Base-by-base conservation (phyloP, 2,797 vertebrate genomes). In the Labroides dimidiatus region DNA sequence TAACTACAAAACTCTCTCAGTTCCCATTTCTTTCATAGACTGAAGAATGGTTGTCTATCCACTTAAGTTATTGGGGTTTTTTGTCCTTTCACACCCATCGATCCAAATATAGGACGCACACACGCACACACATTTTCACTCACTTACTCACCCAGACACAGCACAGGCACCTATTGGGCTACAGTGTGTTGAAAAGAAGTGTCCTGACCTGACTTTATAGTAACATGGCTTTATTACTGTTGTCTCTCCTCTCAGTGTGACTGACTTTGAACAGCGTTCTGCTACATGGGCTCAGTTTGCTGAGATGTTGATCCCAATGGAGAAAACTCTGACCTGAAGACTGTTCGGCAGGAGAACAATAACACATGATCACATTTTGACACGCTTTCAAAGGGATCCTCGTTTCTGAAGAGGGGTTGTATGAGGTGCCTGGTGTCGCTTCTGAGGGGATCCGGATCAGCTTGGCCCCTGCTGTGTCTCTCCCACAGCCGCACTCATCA, bases 241-340 rank as follows among this genome's bases (percentile, higher is more conserved):
- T 10, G 10, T 36, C 56, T 68, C 51, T 48, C 6, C 50, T 43
- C 13, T 47, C 19, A 39, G 33, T 45, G 21, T 4, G 3, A 55
- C 21, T 55, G 24, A 21, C n/a, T 17, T n/a, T 41, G 20, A 43
- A n/a, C 10, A 4, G 21, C 2, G n/a, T 27, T 54, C 27, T 41
- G 13, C 8, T 21, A 55, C 24, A 36, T 11, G 1, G 42, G 39
- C 55, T 65, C 48, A 65, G 56, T 19, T 20, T 1, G 14, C 33
- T 16, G 4, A 62, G 17, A 56, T 56, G 75, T 64, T 17, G 65
- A 81, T 62, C 70, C 37, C 15, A 10, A 19, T 36, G 30, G 24
- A 16, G 12, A 56, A 42, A 64, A 17, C 14, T 2, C 8, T 60
- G 67, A 67, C 77, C 54, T 10, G 63, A 36, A 61, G 53, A 21